A percentile compares a stretch with the other conserved stretches of the same genome.
Evolutionary conservation across 1,140 invertebrate species (phyloP).

Genomic region (Nilaparvata lugens): DNA sequence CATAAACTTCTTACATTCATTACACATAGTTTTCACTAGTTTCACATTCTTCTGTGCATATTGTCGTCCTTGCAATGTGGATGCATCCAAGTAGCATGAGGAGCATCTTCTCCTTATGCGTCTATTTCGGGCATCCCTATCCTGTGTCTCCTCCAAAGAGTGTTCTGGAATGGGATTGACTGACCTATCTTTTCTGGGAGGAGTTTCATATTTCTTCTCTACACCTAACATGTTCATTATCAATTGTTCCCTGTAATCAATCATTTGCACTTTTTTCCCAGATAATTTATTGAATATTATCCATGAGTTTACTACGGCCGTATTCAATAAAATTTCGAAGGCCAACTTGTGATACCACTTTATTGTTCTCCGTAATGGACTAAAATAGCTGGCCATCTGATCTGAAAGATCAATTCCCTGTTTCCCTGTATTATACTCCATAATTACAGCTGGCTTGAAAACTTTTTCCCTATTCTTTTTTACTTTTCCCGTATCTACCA

Average conservation of each 20-base stretch:
- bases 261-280: conserved; percentile 5
- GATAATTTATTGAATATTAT: conserved; percentile 12
- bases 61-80: not conserved
- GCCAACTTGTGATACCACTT: conserved; percentile 36
- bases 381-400: conserved; percentile 35
- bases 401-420: conserved; percentile 35
- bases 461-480: conserved; percentile 15
- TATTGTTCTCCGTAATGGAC: conserved; percentile 32
- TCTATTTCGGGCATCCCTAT: not conserved
- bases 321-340: conserved; percentile 34
- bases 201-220: not conserved
- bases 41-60: not conserved
- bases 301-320: conserved; percentile 13
- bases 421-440: conserved; percentile 34
- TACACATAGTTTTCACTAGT: not conserved
- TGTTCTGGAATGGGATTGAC: not conserved
- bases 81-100: not conserved
- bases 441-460: conserved; percentile 31
- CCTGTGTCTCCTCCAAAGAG: not conserved
- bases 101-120: not conserved
- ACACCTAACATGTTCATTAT: not conserved
- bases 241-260: conserved; percentile 9
- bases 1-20: not conserved
- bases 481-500: conserved; percentile 21
- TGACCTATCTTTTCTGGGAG: not conserved